Evolutionary conservation across 2,113 vertebrate species (phyloP), one percentile per base, ranked within the genome.

Genomic region (Microcebus jonahi): DNA sequence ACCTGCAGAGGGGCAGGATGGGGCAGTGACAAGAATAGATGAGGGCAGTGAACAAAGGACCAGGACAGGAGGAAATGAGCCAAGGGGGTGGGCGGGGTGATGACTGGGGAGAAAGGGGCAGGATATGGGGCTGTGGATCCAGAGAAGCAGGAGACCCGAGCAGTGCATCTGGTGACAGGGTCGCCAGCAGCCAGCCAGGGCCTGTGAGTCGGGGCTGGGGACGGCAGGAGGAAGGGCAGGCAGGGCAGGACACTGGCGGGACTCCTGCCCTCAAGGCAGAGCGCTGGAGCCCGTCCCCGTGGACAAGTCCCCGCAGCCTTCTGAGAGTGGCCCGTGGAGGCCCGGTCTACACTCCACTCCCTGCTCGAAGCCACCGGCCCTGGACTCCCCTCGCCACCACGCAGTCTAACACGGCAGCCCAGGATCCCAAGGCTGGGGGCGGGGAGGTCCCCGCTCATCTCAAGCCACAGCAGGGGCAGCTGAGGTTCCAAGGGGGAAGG

Each of bases 21-120:
- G 39, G 14, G 39, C 45, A 45, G 39, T 2, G 79, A 50, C 42
- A 23, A 71, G 31, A 65, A 50, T 59, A 55, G 83, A 29, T 18
- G n/a, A 27, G 12, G 15, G 8, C 42, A 34, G 61, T 36, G 68
- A 68, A 63, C 31, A 45, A 73, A 42, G 23, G 29, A 29, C 76
- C 25, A 42, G 21, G 3, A 21, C 29, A 7, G 53, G 65, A 81
- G 68, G 57, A 34, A 13, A 18, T 29, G n/a, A 39, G 29, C 34
- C 75, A 17, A 13, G 27, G n/a, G n/a, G 20, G 1, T 1, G 0
- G 6, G 11, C 9, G 18, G 71, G 31, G 17, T 0, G 18, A 1
- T 3, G 14, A 39, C 27, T 1, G 1, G 39, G 1, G 63, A 48
- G 68, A 18, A 91, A 80, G 65, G 57, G 68, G 42, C 90, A 73